These are phyloP conservation scores for Panthera leo DNA, from an alignment of 2,113 vertebrate genomes.

Conservation along the genomic window DNA sequence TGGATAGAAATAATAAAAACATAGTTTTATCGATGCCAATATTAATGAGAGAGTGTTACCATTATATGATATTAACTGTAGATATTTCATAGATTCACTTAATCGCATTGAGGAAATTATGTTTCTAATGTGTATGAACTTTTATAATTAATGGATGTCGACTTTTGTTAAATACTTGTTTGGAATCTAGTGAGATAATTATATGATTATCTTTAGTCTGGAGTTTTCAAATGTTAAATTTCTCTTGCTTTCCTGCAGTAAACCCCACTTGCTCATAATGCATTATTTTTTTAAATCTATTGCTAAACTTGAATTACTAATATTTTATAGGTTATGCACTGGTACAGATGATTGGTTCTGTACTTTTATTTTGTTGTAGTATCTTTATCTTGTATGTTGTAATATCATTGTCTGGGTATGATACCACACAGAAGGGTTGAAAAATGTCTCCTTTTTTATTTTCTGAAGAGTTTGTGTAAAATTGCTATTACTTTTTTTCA, in stretches of 20 bases:
- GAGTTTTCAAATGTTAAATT: slow-evolving; percentile 2
- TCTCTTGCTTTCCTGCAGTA: not conserved
- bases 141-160: not conserved
- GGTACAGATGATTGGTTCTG: not conserved
- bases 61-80: not conserved
- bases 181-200: not conserved
- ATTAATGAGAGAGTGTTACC: not conserved
- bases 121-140: not conserved
- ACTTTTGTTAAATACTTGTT: not conserved
- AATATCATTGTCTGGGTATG: not conserved
- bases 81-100: not conserved
- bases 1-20: not conserved
- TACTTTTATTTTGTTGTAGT: not conserved
- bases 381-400: not conserved
- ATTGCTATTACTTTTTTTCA: not conserved
- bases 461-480: not conserved
- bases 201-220: not conserved
- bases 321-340: not conserved
- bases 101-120: not conserved
- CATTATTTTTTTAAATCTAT: not conserved
- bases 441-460: not conserved
- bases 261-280: not conserved
- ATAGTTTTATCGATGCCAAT: not conserved
- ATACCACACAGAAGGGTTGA: not conserved
- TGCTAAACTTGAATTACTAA: not conserved